Conservation (phyloP, 2,888 invertebrate species). For the Drosophila neoperkinsi region DNA sequence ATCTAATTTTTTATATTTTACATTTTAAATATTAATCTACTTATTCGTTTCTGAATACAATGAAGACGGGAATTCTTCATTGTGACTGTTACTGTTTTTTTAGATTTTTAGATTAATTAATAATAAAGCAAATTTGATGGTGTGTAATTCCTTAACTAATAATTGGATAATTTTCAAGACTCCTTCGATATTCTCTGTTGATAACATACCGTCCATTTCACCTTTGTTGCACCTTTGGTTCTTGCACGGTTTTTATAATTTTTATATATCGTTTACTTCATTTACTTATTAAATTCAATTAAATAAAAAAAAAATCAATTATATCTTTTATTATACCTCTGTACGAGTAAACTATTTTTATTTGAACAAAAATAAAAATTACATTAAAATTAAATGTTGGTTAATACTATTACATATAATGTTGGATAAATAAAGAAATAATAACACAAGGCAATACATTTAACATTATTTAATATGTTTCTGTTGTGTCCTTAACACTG, state of each 20-base stretch:
- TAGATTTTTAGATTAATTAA: too few species aligned
- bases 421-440: background rate
- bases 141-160: background rate
- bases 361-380: background rate
- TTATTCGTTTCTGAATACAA: background rate
- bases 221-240: background rate
- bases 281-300: background rate
- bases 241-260: background rate
- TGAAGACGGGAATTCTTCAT: background rate
- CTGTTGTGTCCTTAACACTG: constrained; percentile 59
- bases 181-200: background rate
- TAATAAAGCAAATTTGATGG: background rate
- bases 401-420: background rate
- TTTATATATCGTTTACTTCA: background rate
- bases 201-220: background rate
- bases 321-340: background rate
- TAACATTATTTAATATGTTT: constrained; percentile 39
- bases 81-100: background rate
- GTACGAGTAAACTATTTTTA: background rate
- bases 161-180: too few species aligned
- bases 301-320: background rate
- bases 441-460: background rate
- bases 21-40: background rate
- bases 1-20: background rate
- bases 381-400: background rate